Conservation (phyloP, 2,113 vertebrate genomes). For the Cynopterus brachyotis region DNA sequence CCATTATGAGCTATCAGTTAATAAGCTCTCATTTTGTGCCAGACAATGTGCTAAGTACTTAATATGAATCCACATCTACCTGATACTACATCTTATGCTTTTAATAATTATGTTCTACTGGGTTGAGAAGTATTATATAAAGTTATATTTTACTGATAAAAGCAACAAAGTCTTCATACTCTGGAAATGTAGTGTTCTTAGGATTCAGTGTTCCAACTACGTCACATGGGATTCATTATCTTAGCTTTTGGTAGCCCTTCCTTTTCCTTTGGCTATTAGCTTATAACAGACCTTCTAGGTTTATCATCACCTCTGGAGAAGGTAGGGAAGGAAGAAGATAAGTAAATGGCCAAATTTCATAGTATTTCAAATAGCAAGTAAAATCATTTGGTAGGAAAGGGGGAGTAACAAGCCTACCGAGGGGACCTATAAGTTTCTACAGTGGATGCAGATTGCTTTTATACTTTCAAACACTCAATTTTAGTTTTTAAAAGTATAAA, state of each 20-base stretch:
- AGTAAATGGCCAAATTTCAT: background rate
- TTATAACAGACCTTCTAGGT: background rate
- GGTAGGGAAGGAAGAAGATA: background rate
- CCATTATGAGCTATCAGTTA: background rate
- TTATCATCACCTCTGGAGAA: background rate
- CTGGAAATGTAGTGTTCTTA: background rate
- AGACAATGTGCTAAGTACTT: background rate
- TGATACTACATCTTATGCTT: background rate
- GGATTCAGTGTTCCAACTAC: background rate
- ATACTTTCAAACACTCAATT: background rate
- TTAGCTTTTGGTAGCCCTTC: background rate
- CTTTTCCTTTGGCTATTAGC: background rate
- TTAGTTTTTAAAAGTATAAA: constrained; percentile 3
- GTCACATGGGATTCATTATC: background rate
- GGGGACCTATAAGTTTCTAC: background rate
- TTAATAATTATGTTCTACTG: background rate
- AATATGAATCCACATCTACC: background rate
- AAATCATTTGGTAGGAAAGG: background rate
- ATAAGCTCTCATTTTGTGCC: background rate
- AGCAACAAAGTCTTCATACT: background rate
- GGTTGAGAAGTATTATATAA: background rate
- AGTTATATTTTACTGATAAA: constrained; percentile 21
- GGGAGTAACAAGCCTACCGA: background rate
- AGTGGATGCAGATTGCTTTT: background rate
- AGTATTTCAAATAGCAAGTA: background rate